Evolutionary conservation across 2,113 vertebrate genomes (phyloP), one percentile per base, ranked within the genome.

Genomic region (Xiphophorus hellerii): DNA sequence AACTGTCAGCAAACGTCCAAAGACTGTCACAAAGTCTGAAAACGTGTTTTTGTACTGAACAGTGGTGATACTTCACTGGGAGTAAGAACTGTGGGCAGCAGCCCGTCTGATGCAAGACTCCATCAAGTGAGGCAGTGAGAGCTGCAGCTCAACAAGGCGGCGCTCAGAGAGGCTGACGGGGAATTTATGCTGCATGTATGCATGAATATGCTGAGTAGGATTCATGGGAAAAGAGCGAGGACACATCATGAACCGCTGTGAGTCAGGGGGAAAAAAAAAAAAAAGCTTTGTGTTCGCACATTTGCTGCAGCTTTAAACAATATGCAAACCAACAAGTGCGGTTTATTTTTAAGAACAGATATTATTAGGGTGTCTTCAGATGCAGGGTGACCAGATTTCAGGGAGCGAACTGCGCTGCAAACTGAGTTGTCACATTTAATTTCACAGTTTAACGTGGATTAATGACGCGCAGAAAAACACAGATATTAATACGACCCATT

Each of bases 401-500:
- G 30, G 66, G 74, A 81, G 79, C 67, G 0, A 37, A 65, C 14
- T 44, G 73, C 13, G 5, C 61, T 30, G 66, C 51, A 71, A 80
- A 88, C 66, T 66, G 69, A 86, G 69, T 30, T 66, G 87, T 86
- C 86, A 78, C 76, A 68, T 87, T 88, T 80, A 29, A 84, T 90
- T 88, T 90, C 66, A 85, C 84, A 87, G 81, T 89, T 91, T 84
- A 88, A 90, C 85, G 66, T 42, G 9, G 73, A 81, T 73, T 68
- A 71, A 65, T 63, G 80, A 80, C 77, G 84, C 63, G 63, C 69
- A 73, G 70, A 71, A 79, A 42, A 48, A 20, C 44, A 48, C 71
- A 70, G 54, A 11, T 80, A 90, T 88, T 88, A 89, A 69, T 86
- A 81, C 67, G 44, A 28, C 84, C 87, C 89, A 93, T 92, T 90